Percentiles rank a stretch among this genome's conserved stretches.
phyloP scores from a whole-genome alignment of 1,140 invertebrate genomes.

The Lutraria rhynchaena region DNA sequence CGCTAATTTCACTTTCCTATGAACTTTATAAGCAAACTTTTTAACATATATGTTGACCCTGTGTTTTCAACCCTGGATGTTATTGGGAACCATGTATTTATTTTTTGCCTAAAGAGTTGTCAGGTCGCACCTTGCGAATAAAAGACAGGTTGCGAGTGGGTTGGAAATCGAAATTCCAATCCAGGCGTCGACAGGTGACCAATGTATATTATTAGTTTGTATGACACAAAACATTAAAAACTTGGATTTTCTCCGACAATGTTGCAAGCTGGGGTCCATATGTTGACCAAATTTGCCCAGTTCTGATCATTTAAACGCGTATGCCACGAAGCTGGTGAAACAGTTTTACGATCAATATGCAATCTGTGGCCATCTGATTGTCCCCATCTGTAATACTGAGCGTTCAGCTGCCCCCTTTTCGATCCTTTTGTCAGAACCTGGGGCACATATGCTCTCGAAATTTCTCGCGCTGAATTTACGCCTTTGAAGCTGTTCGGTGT shows the following conservation, averaged over 20 bases:
- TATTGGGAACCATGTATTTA: no score
- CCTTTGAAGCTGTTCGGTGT: background rate
- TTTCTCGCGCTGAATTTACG: background rate
- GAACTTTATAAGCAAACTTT: no score
- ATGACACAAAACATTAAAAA: no score
- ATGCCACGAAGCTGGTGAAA: background rate
- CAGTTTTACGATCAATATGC: conserved; percentile 20
- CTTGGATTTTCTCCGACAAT: background rate
- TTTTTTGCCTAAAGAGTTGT: background rate
- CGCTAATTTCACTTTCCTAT: no score
- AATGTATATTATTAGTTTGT: no score
- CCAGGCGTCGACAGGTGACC: no score
- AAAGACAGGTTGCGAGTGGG: no score
- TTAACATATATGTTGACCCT: no score
- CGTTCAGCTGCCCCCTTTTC: conserved; percentile 24
- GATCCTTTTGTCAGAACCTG: background rate
- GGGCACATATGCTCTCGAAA: conserved; percentile 3
- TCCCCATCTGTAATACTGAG: conserved; percentile 27
- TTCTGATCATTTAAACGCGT: conserved; percentile 1
- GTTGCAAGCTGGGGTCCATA: conserved; percentile 15
- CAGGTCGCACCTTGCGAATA: no score
- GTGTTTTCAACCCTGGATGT: no score
- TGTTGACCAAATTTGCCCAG: conserved; percentile 37
- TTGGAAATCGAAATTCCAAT: no score
- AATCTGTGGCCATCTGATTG: conserved; percentile 26